A percentile compares a stretch with the other conserved stretches of the same genome.
phyloP scores from a whole-genome alignment of 2,113 vertebrate genomes.

The Dicrurus megarhynchus region DNA sequence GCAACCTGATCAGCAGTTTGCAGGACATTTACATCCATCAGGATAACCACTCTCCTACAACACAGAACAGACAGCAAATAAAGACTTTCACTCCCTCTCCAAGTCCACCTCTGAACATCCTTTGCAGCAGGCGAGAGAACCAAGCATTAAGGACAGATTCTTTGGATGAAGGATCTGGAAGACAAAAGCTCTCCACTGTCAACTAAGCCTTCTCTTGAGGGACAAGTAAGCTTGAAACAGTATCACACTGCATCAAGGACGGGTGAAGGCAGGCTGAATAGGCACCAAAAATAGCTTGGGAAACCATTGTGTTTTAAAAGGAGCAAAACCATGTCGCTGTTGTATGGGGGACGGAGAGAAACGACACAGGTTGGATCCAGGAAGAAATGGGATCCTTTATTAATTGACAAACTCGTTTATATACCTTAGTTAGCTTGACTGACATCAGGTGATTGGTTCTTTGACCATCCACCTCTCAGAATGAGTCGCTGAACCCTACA shows the following conservation, averaged over 20 bases:
- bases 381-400: no score
- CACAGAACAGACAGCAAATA: not conserved
- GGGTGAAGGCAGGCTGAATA: not conserved
- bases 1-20: constrained; percentile 79
- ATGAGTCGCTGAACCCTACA: no score
- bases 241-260: not conserved
- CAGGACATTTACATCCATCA: constrained; percentile 89
- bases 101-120: not conserved
- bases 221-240: not conserved
- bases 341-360: no score
- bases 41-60: constrained; percentile 87
- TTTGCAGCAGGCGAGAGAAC: not conserved
- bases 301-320: not conserved
- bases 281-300: not conserved
- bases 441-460: no score
- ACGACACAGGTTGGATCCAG: no score
- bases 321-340: not conserved
- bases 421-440: no score
- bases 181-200: not conserved
- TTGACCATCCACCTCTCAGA: no score
- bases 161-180: not conserved
- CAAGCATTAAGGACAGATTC: not conserved
- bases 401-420: no score
- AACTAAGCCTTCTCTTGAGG: not conserved
- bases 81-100: not conserved